A percentile compares a stretch with the other conserved stretches of the same genome.
Conservation (phyloP, 2,113 vertebrate species). For the Pseudopipra pipra region DNA sequence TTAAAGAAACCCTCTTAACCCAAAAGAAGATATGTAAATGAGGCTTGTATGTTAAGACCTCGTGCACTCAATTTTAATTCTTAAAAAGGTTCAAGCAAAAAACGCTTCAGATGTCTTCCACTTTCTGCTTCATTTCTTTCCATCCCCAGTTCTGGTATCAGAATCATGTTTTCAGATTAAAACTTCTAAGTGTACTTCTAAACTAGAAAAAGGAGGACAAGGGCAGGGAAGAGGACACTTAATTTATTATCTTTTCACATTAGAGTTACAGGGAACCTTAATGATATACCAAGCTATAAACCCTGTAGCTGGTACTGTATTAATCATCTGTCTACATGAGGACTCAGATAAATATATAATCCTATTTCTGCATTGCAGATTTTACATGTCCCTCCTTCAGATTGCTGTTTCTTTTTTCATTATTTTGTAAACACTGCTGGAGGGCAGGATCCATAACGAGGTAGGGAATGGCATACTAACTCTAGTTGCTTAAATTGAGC, state of each 20-base stretch:
- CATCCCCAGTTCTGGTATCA: not conserved
- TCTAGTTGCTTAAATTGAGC: not conserved
- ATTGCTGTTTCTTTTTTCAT: not conserved
- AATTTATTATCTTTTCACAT: slow-evolving; percentile 55
- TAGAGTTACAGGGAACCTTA: slow-evolving; percentile 44
- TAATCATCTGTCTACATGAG: slow-evolving; percentile 45
- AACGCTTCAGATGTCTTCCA: not conserved
- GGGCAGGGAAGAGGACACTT: slow-evolving; percentile 47
- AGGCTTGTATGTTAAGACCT: not conserved
- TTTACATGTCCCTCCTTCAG: not conserved
- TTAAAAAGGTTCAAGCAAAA: slow-evolving; percentile 18
- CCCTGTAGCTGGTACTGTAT: slow-evolving; percentile 14
- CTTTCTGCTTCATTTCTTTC: slow-evolving; percentile 6
- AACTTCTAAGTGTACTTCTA: slow-evolving; percentile 24
- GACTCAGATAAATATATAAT: slow-evolving; percentile 54
- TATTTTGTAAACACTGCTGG: not conserved
- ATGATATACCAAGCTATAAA: slow-evolving; percentile 44
- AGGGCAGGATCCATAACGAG: not conserved
- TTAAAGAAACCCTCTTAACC: not conserved
- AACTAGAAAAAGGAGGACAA: slow-evolving; percentile 59
- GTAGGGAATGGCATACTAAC: not conserved
- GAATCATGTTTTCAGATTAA: slow-evolving; percentile 28
- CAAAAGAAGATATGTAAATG: slow-evolving; percentile 21
- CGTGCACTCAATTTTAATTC: not conserved
- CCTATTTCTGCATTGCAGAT: slow-evolving; percentile 37